These are phyloP conservation scores for Chrysodeixis includens DNA, from an alignment of 2,888 invertebrate species.

Conservation along the genomic window DNA sequence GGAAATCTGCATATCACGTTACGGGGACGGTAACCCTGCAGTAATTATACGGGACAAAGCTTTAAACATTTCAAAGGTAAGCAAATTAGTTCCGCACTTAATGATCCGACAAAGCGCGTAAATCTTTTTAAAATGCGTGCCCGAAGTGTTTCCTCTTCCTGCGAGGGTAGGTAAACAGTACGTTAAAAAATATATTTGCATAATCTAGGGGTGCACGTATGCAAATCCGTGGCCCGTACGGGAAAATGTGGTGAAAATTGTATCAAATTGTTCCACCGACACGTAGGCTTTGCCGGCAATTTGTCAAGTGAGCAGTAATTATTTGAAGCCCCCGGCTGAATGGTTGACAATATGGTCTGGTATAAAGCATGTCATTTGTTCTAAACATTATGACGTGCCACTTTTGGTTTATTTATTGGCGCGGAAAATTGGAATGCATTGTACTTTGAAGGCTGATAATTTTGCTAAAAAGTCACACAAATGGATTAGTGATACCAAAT, in stretches of 20 bases:
- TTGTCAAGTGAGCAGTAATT: constrained; percentile 88
- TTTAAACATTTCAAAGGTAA: constrained; percentile 89
- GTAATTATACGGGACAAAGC: constrained; percentile 86
- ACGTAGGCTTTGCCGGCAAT: constrained; percentile 85
- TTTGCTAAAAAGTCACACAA: neutral
- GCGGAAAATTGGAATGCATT: constrained; percentile 15
- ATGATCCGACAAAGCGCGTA: constrained; percentile 89
- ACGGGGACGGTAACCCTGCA: constrained; percentile 78
- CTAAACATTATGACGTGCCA: constrained; percentile 58
- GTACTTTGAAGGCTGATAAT: neutral
- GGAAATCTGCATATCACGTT: constrained; percentile 86
- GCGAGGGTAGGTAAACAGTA: constrained; percentile 79
- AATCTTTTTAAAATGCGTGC: constrained; percentile 88
- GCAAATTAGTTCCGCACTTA: constrained; percentile 89
- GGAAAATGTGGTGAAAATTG: constrained; percentile 86
- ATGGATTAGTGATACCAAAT: neutral
- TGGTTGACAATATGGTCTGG: constrained; percentile 66
- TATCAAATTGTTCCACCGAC: constrained; percentile 88
- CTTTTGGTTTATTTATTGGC: constrained; percentile 52
- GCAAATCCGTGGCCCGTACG: constrained; percentile 84
- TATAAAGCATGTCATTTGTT: constrained; percentile 57
- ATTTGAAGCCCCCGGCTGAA: constrained; percentile 80
- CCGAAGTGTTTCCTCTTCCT: constrained; percentile 85
- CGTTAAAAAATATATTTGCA: constrained; percentile 88
- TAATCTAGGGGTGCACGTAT: constrained; percentile 84